Conservation (phyloP, 2,113 vertebrate genomes). For the Ploceus nigricollis region DNA sequence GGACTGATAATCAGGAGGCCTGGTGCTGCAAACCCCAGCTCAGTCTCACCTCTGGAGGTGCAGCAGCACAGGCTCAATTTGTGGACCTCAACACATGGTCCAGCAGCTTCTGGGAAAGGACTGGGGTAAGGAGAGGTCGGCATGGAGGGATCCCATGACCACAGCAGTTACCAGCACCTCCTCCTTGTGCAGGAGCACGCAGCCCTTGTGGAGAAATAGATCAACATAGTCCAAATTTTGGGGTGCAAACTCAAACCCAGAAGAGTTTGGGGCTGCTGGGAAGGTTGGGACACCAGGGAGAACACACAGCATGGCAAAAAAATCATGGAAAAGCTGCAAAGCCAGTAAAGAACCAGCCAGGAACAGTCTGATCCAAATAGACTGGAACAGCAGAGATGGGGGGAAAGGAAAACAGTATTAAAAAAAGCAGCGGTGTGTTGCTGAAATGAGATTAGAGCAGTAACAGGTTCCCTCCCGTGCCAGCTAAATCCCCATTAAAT, state of each 20-base stretch:
- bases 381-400: background rate
- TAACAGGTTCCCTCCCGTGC: conserved; percentile 55
- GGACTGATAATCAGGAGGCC: background rate
- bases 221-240: accelerated
- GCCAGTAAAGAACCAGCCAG: background rate
- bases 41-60: accelerated
- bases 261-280: background rate
- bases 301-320: background rate
- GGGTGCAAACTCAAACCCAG: background rate
- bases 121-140: accelerated
- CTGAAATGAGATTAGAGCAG: conserved; percentile 60
- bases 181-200: background rate
- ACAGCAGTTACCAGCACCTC: background rate
- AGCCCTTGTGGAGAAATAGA: background rate
- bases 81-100: accelerated
- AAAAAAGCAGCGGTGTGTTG: conserved; percentile 31
- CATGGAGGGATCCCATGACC: background rate
- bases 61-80: background rate
- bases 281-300: background rate
- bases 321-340: background rate
- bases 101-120: background rate
- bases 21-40: background rate
- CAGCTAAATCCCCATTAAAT: conserved; percentile 70
- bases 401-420: background rate
- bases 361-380: conserved; percentile 4